Percentiles rank a stretch among this genome's conserved stretches.
Evolutionary conservation across 1,140 invertebrate genomes (phyloP).

Genomic region (Galleria mellonella): DNA sequence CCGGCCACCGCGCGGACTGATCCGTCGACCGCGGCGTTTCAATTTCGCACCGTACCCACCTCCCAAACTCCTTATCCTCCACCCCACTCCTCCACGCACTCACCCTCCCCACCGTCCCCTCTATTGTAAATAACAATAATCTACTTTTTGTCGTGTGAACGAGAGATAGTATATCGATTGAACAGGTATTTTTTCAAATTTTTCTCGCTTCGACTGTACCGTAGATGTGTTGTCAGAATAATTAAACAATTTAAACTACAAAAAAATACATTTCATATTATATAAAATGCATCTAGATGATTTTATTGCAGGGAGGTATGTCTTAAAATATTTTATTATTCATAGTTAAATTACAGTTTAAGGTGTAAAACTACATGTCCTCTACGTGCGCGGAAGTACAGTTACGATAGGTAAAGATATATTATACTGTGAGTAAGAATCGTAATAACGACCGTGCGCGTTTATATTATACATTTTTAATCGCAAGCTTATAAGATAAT

Average conservation of each 20-base stretch:
- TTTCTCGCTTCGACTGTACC: constrained; percentile 72
- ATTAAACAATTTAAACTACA: constrained; percentile 63
- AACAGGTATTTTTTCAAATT: constrained; percentile 73
- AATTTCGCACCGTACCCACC: constrained; percentile 30
- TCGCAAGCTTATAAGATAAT: constrained; percentile 42
- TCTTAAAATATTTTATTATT: constrained; percentile 67
- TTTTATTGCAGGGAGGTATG: constrained; percentile 67
- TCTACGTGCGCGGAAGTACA: constrained; percentile 32
- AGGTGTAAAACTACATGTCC: constrained; percentile 51
- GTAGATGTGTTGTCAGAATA: constrained; percentile 72
- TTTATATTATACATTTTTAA: constrained; percentile 34
- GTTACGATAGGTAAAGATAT: not conserved
- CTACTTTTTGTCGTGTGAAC: constrained; percentile 72
- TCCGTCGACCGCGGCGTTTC: constrained; percentile 48
- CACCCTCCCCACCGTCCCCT: constrained; percentile 24
- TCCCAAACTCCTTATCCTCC: constrained; percentile 16
- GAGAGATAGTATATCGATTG: constrained; percentile 68
- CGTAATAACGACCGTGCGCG: constrained; percentile 23
- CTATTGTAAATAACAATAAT: constrained; percentile 72
- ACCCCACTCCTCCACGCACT: constrained; percentile 19
- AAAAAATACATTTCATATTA: constrained; percentile 67
- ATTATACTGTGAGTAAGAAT: not conserved
- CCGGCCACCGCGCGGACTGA: constrained; percentile 46
- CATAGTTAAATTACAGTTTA: constrained; percentile 65
- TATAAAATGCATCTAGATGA: constrained; percentile 61